These are phyloP conservation scores for Stomatorhinus ivindoensis DNA, from an alignment of 2,113 vertebrate genomes.

Conservation along the genomic window DNA sequence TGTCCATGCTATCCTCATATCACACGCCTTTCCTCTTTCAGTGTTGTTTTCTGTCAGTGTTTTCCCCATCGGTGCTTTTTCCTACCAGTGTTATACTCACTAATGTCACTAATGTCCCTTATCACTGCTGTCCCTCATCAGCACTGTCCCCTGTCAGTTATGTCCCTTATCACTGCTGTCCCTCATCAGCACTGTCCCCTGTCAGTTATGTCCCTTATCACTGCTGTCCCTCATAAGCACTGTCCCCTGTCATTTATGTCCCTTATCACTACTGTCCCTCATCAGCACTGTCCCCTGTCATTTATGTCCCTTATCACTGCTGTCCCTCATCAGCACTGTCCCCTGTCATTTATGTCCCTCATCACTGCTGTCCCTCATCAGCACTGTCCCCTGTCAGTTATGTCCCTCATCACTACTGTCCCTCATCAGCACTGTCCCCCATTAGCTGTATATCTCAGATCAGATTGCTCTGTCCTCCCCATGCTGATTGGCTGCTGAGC, in stretches of 20 bases:
- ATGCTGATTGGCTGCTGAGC: neutral
- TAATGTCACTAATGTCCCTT: too few species aligned
- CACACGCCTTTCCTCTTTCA: neutral
- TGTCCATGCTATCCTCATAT: neutral
- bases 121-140: neutral
- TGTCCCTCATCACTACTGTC: neutral
- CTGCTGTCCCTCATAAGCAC: neutral
- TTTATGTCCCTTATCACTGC: neutral
- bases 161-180: neutral
- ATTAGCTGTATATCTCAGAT: neutral
- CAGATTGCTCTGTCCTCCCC: neutral
- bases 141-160: neutral
- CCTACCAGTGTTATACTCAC: neutral
- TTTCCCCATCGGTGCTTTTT: neutral
- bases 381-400: neutral
- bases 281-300: neutral
- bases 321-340: neutral
- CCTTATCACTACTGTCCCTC: neutral
- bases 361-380: neutral
- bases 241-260: neutral
- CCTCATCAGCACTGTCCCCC: neutral
- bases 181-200: neutral
- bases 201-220: neutral
- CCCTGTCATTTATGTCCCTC: too few species aligned
- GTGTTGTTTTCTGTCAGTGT: neutral